Base-by-base conservation (phyloP, 2,797 vertebrate species). In the Enteromius trimaculatus region DNA sequence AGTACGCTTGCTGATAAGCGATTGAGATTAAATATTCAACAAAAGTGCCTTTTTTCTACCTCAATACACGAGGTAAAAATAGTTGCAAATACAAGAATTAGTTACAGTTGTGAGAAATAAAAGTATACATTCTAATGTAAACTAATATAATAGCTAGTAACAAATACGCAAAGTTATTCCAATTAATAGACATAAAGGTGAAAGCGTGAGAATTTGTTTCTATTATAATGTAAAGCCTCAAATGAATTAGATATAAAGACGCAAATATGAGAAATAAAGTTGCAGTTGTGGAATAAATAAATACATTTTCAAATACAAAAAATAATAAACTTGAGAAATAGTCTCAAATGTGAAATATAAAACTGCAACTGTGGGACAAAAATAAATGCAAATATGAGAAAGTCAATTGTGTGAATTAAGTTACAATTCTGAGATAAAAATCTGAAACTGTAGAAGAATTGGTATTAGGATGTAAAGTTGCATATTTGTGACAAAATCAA, bases 271-370 rank as follows among this genome's bases (percentile, higher is more conserved):
- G 29, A 34, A 3, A 65, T 31, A 65, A 66, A 66, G 29, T 21
- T 34, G 29, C 23, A 29, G 58, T 58, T 23, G 55, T 58, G 21
- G 60, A 4, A 29, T 16, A 64, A 60, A 23, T 13, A 58, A 58
- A 23, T 7, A 51, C 0, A n/a, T 55, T 55, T 55, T 55, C 8
- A 70, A 44, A 47, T 4, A 26, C n/a, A 44, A 70, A 16, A 26
- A 26, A 70, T 47, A 69, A n/a, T 16, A 23, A 69, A 68, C 65
- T n/a, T 39, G 19, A 23, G 66, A 68, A 70, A 39, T 68, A 68
- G 14, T 64, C 4, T 23, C 23, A 26, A 6, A 10, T 60, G 4
- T 26, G 58, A 58, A 8, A 66, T 19, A 34, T 9, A 19, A 65
- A 65, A 21, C 1, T 66, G 29, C 62, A 31, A 55, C 9, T 55